Base-by-base conservation (phyloP, 2,888 invertebrate genomes). In the Synergus japonicus region DNA sequence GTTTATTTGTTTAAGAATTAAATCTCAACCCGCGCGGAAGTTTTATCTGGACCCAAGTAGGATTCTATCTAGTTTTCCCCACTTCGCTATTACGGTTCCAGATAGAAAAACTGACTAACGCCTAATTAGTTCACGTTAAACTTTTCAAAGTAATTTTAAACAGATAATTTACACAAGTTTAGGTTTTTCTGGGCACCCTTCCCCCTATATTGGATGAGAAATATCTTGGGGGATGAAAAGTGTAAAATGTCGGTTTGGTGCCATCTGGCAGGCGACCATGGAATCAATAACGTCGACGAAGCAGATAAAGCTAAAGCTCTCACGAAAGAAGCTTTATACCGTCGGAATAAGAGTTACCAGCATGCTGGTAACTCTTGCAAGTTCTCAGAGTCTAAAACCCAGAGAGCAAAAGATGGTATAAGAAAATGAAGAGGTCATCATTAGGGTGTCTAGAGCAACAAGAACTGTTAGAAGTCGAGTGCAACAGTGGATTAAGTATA, bases 321-420 rank as follows among this genome's bases (percentile, higher is more conserved):
- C 22, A 1, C 37, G 49, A 54, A 54, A 41, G 37, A 54, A 73
- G 73, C 73, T 78, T 82, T 78, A 69, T 83, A 84, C 83, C 83
- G 69, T 83, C 81, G 77, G 81, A 79, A 29, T 77, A 79, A 79
- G 82, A 81, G 76, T 85, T 85, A 85, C 83, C 85, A 85, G 8
- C 22, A 22, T 22, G 22, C 22, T 22, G 22, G 22, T 22, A 22
- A 22, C 22, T 22, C 22, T 22, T 22, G 22, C 13, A 29, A 78
- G 83, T 82, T 83, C 49, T 64, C 69, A 77, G 76, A n/a, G 7
- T 8, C 15, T 15, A 2, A 15, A 54, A n/a, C 2, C 13, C 46
- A 5, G 69, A 2, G 44, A 13, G 12, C 12, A 49, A 54, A 73
- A 54, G 73, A 73, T 73, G 49, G 69, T 67, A 22, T 22, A 22